phyloP scores from a whole-genome alignment of 1,140 invertebrate species.

The Neodiprion lecontei region DNA sequence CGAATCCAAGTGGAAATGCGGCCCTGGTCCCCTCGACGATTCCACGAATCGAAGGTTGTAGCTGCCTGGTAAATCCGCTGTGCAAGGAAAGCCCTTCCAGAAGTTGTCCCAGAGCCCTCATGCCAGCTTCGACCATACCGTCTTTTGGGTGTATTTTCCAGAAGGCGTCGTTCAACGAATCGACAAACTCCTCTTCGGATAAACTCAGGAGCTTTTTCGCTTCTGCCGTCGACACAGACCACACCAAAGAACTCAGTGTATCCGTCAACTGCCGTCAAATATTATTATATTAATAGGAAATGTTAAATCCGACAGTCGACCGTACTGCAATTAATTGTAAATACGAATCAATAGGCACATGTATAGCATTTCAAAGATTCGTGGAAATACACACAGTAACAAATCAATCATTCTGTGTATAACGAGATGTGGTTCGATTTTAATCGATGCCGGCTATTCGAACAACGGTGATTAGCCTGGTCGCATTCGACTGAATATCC shows the following conservation, averaged over 20 bases:
- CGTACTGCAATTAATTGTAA: slow-evolving; percentile 15
- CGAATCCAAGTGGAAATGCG: slow-evolving; percentile 90
- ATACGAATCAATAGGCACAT: slow-evolving; percentile 25
- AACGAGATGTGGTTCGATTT: too few species aligned
- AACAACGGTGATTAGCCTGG: too few species aligned
- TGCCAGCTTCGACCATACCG: slow-evolving; percentile 63
- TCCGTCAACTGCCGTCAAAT: slow-evolving; percentile 68
- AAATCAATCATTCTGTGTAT: slow-evolving; percentile 16
- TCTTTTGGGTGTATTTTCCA: slow-evolving; percentile 74
- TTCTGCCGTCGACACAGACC: slow-evolving; percentile 81
- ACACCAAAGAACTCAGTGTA: slow-evolving; percentile 86
- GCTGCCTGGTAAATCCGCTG: slow-evolving; percentile 65
- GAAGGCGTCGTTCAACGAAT: slow-evolving; percentile 87
- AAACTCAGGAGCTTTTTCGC: slow-evolving; percentile 77
- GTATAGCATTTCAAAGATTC: slow-evolving; percentile 15
- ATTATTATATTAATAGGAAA: slow-evolving; percentile 29
- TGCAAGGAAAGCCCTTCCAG: slow-evolving; percentile 56
- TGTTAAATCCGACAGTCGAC: too few species aligned
- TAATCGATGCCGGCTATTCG: too few species aligned
- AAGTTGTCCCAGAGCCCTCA: slow-evolving; percentile 64
- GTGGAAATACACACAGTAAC: slow-evolving; percentile 7
- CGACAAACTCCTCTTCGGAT: slow-evolving; percentile 82
- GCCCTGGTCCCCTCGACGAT: slow-evolving; percentile 76
- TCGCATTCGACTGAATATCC: too few species aligned
- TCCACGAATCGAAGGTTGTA: slow-evolving; percentile 79